Conservation (phyloP, 2,797 vertebrate species). For the Nannoperca australis region DNA sequence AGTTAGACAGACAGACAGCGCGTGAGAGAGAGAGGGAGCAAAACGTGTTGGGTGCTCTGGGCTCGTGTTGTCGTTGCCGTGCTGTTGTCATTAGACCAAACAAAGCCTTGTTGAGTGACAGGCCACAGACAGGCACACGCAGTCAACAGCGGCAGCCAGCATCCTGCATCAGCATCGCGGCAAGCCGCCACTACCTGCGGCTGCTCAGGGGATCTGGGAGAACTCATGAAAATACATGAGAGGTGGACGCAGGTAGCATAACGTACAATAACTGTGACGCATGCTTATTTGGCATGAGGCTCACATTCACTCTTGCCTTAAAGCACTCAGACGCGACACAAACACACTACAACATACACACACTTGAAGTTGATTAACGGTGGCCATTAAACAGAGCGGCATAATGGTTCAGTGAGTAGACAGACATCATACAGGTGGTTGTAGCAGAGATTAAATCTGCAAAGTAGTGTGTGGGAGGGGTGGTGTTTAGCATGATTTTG, state of each 20-base stretch:
- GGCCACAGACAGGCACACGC: slow-evolving; percentile 62
- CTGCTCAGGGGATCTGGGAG: slow-evolving; percentile 40
- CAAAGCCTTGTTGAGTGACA: slow-evolving; percentile 77
- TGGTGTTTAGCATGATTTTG: not conserved
- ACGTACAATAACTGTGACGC: slow-evolving; percentile 22
- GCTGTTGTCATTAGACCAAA: slow-evolving; percentile 79
- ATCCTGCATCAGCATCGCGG: slow-evolving; percentile 64
- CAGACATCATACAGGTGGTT: slow-evolving; percentile 53
- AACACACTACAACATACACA: slow-evolving; percentile 35
- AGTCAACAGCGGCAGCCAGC: slow-evolving; percentile 78
- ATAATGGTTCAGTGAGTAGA: slow-evolving; percentile 42
- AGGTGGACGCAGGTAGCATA: slow-evolving; percentile 36
- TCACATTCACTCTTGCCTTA: slow-evolving; percentile 18
- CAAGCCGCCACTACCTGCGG: slow-evolving; percentile 38
- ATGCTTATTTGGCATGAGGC: slow-evolving; percentile 24
- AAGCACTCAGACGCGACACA: slow-evolving; percentile 26
- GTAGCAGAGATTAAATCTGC: slow-evolving; percentile 48
- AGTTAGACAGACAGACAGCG: slow-evolving; percentile 22
- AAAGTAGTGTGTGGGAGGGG: slow-evolving; percentile 5
- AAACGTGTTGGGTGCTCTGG: slow-evolving; percentile 53
- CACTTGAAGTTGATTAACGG: slow-evolving; percentile 43
- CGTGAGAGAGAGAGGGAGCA: slow-evolving; percentile 27
- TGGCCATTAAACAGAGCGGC: slow-evolving; percentile 31
- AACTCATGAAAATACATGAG: slow-evolving; percentile 56
- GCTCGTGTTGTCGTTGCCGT: slow-evolving; percentile 65